Evolutionary conservation across 2,797 vertebrate genomes (phyloP).

Genomic region (Delichon dasypus): DNA sequence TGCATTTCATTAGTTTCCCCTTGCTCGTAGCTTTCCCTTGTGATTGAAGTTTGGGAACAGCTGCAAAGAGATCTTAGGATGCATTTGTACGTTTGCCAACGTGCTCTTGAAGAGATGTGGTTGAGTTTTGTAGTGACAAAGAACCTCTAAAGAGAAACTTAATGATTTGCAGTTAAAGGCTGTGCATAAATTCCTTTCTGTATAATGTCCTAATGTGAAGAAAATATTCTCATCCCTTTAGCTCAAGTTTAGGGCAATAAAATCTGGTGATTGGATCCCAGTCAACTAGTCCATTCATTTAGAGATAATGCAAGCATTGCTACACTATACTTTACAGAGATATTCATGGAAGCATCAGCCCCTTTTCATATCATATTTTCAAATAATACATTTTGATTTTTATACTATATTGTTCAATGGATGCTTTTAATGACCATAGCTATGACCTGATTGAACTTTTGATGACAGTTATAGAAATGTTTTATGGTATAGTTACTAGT

Average conservation of each 20-base stretch:
- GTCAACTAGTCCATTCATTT: neutral
- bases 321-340: accelerated
- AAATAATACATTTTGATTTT: neutral
- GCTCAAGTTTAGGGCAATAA: neutral
- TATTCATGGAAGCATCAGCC: neutral
- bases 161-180: neutral
- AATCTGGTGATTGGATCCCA: neutral
- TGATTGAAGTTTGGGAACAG: neutral
- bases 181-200: neutral
- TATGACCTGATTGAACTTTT: neutral
- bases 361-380: neutral
- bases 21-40: neutral
- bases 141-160: neutral
- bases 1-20: neutral
- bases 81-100: neutral
- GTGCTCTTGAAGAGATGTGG: neutral
- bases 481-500: neutral
- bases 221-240: neutral
- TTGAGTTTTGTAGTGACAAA: neutral
- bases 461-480: neutral
- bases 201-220: neutral
- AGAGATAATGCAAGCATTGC: neutral
- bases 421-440: neutral
- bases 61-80: neutral
- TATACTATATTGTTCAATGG: neutral